phyloP scores from a whole-genome alignment of 2,113 vertebrate species.

The Toxostoma redivivum region DNA sequence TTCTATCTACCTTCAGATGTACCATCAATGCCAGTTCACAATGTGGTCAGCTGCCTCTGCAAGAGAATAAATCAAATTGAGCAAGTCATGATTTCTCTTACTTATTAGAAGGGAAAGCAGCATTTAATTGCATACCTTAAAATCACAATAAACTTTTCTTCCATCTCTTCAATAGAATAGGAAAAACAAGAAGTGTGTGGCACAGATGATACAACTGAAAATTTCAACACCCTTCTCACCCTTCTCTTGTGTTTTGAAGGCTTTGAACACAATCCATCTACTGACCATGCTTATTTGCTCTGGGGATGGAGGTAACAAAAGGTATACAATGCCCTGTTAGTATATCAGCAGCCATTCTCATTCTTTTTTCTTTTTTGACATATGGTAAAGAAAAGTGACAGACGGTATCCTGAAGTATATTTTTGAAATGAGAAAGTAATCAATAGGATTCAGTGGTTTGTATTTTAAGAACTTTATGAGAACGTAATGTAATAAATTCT shows the following conservation, averaged over 20 bases:
- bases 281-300: background rate
- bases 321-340: background rate
- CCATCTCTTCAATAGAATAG: background rate
- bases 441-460: background rate
- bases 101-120: background rate
- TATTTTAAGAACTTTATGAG: background rate
- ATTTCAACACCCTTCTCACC: background rate
- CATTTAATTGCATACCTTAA: background rate
- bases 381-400: background rate
- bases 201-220: background rate
- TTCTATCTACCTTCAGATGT: background rate
- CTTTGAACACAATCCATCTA: background rate
- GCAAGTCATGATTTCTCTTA: background rate
- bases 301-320: background rate
- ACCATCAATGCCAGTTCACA: background rate
- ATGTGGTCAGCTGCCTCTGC: background rate
- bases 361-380: background rate
- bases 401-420: background rate
- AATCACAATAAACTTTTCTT: background rate
- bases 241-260: background rate
- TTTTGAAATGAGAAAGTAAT: background rate
- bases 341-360: background rate
- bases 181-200: background rate
- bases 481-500: background rate
- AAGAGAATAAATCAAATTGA: background rate